Evolutionary conservation across 1,140 invertebrate genomes (phyloP).

Genomic region (Laupala kohalensis): DNA sequence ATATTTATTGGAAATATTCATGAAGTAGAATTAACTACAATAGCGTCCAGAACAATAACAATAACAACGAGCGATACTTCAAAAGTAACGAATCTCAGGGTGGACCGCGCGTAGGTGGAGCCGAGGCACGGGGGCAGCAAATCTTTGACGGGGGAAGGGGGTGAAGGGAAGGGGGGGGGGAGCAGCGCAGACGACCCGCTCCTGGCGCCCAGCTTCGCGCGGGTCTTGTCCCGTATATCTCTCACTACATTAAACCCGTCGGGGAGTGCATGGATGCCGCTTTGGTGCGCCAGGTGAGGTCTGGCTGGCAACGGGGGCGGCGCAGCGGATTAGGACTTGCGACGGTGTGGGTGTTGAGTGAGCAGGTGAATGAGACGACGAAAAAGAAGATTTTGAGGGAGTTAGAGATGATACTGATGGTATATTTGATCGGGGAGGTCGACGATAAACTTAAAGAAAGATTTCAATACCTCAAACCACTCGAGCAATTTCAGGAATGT

Average conservation of each 20-base stretch:
- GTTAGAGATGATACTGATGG: no score
- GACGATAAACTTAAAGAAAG: no score
- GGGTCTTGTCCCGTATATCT: background rate
- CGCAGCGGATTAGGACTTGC: no score
- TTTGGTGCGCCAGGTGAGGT: background rate
- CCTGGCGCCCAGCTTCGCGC: background rate
- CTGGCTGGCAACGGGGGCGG: no score
- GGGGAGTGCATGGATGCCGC: background rate
- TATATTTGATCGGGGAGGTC: no score
- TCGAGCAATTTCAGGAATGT: no score
- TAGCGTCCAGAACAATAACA: background rate
- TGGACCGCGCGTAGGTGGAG: no score
- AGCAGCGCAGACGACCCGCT: background rate
- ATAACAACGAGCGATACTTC: background rate
- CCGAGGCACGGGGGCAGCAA: background rate
- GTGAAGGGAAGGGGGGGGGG: background rate
- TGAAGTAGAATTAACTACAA: background rate
- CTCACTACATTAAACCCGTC: background rate
- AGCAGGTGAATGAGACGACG: no score
- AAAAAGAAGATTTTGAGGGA: no score
- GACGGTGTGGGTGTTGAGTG: no score
- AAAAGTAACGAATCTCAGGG: background rate
- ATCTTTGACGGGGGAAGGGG: background rate
- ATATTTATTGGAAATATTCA: background rate
- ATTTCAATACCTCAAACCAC: no score